Evolutionary conservation across 2,888 invertebrate species (phyloP).

Genomic region (Drosophila neotestacea): DNA sequence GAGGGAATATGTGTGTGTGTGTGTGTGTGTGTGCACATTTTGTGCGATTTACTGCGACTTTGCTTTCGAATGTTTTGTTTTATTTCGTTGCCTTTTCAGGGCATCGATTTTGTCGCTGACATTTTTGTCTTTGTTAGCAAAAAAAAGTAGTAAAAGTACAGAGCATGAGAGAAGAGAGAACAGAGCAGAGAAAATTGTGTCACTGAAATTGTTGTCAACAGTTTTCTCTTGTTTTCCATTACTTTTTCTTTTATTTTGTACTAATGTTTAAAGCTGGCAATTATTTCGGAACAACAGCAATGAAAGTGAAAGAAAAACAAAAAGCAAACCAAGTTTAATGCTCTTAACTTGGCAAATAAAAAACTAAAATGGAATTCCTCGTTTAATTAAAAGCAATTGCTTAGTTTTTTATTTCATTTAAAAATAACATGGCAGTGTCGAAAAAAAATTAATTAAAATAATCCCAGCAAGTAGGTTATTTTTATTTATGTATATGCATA

Average conservation of each 20-base stretch:
- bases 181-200: constrained; percentile 53
- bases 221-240: constrained; percentile 42
- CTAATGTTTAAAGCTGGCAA: constrained; percentile 45
- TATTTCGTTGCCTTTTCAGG: constrained; percentile 71
- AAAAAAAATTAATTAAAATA: not conserved
- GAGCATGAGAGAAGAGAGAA: not conserved
- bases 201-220: constrained; percentile 71
- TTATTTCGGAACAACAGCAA: constrained; percentile 27
- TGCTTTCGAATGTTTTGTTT: constrained; percentile 68
- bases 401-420: not conserved
- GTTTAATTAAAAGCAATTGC: constrained; percentile 32
- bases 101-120: constrained; percentile 74
- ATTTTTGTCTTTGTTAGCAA: constrained; percentile 53
- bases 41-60: constrained; percentile 71
- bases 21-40: constrained; percentile 40
- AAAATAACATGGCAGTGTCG: not conserved
- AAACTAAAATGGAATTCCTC: constrained; percentile 15
- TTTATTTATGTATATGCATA: no score
- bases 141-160: constrained; percentile 8
- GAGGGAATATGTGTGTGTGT: constrained; percentile 1
- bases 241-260: not conserved
- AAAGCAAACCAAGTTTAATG: constrained; percentile 32
- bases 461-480: no score
- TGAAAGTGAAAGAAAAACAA: constrained; percentile 18
- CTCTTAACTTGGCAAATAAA: constrained; percentile 31